Percentiles rank a stretch among this genome's conserved stretches.
Conservation (phyloP, 2,888 invertebrate genomes). For the Cantharis rustica region DNA sequence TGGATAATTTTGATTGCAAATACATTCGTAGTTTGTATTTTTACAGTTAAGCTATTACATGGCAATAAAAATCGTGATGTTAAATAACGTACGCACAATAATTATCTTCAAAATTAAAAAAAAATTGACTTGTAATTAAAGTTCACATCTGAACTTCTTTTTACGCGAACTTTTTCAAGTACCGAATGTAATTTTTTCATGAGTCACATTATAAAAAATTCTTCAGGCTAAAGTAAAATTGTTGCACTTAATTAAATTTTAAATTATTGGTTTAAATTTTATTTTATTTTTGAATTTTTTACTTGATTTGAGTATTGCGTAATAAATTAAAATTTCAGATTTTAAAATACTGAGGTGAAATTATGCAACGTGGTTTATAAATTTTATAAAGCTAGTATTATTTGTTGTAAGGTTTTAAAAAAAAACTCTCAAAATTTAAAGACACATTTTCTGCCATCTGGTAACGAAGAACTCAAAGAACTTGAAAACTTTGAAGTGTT, state of each 20-base stretch:
- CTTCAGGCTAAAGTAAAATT: background rate
- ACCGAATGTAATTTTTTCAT: background rate
- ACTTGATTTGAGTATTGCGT: too few relatives aligned
- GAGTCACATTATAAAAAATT: background rate
- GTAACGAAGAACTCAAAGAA: background rate
- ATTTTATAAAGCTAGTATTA: background rate
- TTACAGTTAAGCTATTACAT: slow-evolving; percentile 34
- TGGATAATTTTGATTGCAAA: slow-evolving; percentile 38
- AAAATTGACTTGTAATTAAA: slow-evolving; percentile 4
- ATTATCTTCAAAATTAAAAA: slow-evolving; percentile 21
- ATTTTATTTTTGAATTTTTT: too few relatives aligned
- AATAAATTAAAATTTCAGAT: too few relatives aligned
- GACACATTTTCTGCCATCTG: background rate
- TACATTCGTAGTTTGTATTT: slow-evolving; percentile 31
- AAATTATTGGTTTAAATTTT: too few relatives aligned
- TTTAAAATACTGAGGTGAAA: background rate
- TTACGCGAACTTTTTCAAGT: background rate
- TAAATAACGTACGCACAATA: slow-evolving; percentile 23
- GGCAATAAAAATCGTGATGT: slow-evolving; percentile 31
- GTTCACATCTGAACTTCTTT: background rate
- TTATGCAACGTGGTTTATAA: background rate
- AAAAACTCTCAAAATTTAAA: background rate
- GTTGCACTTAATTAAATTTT: background rate
- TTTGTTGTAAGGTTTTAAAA: background rate
- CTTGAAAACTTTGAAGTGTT: background rate